A percentile compares a stretch with the other conserved stretches of the same genome.
These are phyloP conservation scores for Athalia rosae DNA, from an alignment of 2,888 invertebrate genomes.

Conservation along the genomic window DNA sequence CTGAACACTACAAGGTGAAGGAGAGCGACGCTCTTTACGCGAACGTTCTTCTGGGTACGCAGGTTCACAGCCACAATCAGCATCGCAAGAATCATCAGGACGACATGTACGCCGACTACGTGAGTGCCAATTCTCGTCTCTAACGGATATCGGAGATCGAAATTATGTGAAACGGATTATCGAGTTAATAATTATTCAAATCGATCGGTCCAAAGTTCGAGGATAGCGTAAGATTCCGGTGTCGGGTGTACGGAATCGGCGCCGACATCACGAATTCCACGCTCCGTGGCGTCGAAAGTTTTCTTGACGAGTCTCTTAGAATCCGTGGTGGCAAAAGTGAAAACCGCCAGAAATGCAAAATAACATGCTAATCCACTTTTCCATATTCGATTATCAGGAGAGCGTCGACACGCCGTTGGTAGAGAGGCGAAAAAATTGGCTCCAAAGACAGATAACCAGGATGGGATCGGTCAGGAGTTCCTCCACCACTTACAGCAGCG, in stretches of 20 bases:
- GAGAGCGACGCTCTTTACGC: conserved; percentile 90
- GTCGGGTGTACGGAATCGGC: not conserved
- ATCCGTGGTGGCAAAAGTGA: too few species aligned
- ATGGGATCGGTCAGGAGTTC: conserved; percentile 89
- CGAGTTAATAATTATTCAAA: conserved; percentile 14
- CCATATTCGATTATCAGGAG: conserved; percentile 77
- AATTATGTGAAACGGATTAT: not conserved
- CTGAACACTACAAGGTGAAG: conserved; percentile 89
- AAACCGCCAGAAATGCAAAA: too few species aligned
- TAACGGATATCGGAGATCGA: not conserved
- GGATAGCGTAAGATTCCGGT: conserved; percentile 12
- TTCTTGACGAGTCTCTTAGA: too few species aligned
- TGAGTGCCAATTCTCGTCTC: conserved; percentile 75
- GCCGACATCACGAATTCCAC: not conserved
- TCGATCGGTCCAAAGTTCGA: conserved; percentile 8
- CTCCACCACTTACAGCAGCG: conserved; percentile 89
- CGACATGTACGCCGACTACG: conserved; percentile 93
- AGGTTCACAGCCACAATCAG: conserved; percentile 67
- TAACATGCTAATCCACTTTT: too few species aligned
- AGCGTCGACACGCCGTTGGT: conserved; percentile 93
- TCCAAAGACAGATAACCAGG: conserved; percentile 88
- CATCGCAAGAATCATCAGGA: conserved; percentile 81
- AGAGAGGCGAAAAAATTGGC: conserved; percentile 91
- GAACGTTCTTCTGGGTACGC: conserved; percentile 81
- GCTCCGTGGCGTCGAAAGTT: not conserved